A percentile compares a stretch with the other conserved stretches of the same genome.
These are phyloP conservation scores for Allolobophora icterica DNA, from an alignment of 2,888 invertebrate genomes.

Conservation along the genomic window DNA sequence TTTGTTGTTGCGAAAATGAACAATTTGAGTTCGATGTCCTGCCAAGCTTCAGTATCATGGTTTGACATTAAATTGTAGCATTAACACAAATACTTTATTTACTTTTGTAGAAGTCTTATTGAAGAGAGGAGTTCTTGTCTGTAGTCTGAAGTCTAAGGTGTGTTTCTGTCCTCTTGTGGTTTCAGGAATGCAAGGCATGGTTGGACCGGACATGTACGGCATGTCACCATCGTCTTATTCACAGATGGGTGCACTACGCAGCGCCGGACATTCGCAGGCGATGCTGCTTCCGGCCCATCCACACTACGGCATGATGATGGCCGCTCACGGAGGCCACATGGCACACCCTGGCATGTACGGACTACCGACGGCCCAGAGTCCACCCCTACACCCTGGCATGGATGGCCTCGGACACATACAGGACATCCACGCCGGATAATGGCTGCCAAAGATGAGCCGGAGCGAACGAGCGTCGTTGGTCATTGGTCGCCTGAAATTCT, in stretches of 20 bases:
- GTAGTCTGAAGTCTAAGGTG: not conserved
- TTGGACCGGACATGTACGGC: constrained; percentile 62
- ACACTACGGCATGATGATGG: constrained; percentile 66
- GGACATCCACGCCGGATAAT: constrained; percentile 62
- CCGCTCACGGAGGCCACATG: constrained; percentile 65
- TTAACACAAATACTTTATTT: too few relatives aligned
- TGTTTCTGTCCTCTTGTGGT: not conserved
- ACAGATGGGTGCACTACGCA: constrained; percentile 66
- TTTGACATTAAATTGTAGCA: too few relatives aligned
- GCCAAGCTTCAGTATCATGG: too few relatives aligned
- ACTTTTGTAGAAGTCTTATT: too few relatives aligned
- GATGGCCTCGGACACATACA: constrained; percentile 64
- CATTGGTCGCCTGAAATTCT: constrained; percentile 14
- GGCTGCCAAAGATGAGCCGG: not conserved
- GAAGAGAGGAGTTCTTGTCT: too few relatives aligned
- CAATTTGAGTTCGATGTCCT: too few relatives aligned
- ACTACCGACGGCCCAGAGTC: constrained; percentile 63
- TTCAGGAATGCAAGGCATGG: constrained; percentile 47
- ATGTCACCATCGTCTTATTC: constrained; percentile 62
- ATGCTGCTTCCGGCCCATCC: constrained; percentile 68
- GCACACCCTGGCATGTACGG: constrained; percentile 64
- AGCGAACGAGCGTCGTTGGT: not conserved
- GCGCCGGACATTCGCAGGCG: constrained; percentile 66
- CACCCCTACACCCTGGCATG: constrained; percentile 63
- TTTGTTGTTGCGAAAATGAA: too few relatives aligned